Conservation (phyloP, 2,797 vertebrate genomes). For the Xiphorhynchus erythropygius region DNA sequence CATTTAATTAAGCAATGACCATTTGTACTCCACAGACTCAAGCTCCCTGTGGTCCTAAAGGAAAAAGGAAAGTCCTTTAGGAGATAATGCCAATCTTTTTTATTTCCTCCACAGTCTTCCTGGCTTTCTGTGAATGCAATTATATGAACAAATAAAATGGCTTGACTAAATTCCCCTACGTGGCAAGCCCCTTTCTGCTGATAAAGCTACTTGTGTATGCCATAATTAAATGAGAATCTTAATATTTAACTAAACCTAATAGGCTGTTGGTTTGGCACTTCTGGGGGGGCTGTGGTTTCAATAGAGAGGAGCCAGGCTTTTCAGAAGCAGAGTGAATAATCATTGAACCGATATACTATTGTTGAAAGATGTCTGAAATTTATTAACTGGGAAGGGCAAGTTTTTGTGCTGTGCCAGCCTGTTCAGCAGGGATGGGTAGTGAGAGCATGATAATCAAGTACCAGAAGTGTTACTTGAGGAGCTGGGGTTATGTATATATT, state of each 20-base stretch:
- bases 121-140: conserved; percentile 79
- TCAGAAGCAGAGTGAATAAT: conserved; percentile 19
- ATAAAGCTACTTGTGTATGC: conserved; percentile 80
- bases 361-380: not conserved
- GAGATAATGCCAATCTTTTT: conserved; percentile 75
- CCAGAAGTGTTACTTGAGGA: not conserved
- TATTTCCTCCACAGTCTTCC: conserved; percentile 61
- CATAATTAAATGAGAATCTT: conserved; percentile 80
- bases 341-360: not conserved
- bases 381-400: not conserved
- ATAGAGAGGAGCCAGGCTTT: conserved; percentile 23
- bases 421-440: not conserved
- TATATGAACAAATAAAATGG: conserved; percentile 80
- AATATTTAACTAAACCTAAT: conserved; percentile 79
- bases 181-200: conserved; percentile 77
- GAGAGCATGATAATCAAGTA: not conserved
- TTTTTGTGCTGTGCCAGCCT: not conserved
- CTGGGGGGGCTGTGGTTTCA: conserved; percentile 51
- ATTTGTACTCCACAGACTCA: conserved; percentile 67
- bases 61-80: conserved; percentile 70
- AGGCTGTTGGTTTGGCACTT: conserved; percentile 69
- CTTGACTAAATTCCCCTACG: conserved; percentile 73
- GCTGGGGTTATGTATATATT: not conserved
- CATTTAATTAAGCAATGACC: conserved; percentile 80
- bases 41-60: conserved; percentile 67